These are phyloP conservation scores for Polyodon spathula DNA, from an alignment of 2,113 vertebrate species.

Conservation along the genomic window DNA sequence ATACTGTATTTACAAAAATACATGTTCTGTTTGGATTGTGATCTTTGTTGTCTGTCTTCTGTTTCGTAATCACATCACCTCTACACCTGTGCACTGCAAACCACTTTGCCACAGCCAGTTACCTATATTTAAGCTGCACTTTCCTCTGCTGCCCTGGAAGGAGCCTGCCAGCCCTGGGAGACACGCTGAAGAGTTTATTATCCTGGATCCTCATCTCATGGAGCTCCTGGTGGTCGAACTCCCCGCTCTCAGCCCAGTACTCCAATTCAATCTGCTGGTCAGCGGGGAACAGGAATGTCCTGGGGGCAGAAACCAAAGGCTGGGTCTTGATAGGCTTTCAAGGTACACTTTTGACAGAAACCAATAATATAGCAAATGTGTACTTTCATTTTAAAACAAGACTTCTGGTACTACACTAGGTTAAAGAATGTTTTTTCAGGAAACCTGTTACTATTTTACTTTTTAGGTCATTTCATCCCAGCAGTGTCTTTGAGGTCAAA, in stretches of 20 bases:
- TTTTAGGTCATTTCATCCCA: too few species aligned
- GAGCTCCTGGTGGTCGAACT: constrained; percentile 61
- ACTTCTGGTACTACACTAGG: too few species aligned
- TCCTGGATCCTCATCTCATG: constrained; percentile 74
- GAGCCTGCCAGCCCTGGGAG: constrained; percentile 67
- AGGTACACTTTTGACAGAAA: background rate
- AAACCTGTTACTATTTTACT: too few species aligned
- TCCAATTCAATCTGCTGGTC: constrained; percentile 79
- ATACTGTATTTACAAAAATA: too few species aligned
- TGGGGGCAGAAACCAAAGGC: constrained; percentile 25
- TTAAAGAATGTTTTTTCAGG: too few species aligned
- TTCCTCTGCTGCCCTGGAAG: constrained; percentile 64
- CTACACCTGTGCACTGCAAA: too few species aligned
- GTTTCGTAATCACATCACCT: too few species aligned
- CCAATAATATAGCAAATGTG: background rate
- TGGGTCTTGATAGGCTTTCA: background rate
- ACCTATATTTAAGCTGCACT: constrained; percentile 79
- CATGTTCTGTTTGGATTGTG: too few species aligned
- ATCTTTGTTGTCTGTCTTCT: too few species aligned
- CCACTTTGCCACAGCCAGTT: background rate
- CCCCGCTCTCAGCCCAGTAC: constrained; percentile 65
- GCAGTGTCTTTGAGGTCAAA: too few species aligned
- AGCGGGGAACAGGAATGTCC: constrained; percentile 79
- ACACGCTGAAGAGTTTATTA: constrained; percentile 66
- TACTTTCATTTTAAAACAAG: too few species aligned